Base-by-base conservation (phyloP, 2,113 vertebrate genomes). In the Conger conger region DNA sequence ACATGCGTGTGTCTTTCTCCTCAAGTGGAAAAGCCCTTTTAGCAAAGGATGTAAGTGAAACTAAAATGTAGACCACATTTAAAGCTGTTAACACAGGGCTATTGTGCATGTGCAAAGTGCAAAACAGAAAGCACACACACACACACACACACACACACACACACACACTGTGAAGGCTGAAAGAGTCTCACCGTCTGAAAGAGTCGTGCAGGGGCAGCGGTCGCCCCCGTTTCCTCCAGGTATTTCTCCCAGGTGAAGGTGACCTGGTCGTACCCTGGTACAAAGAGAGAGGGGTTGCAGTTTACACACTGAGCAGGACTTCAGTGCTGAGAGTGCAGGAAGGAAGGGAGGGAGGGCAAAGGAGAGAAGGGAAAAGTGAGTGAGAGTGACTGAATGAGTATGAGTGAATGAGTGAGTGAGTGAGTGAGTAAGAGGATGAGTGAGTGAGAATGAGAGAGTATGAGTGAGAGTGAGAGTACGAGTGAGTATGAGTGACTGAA, bases 231-330 rank as follows among this genome's bases (percentile, higher is more conserved):
- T 88, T 96, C 94, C 83, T 95, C 91, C 88, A 99, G 89, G 91
- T 99, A 99, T 83, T 80, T 88, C 4, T 95, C 90, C 98, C 98
- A 99, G 89, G 4, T 92, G 90, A 98, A 99, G 0, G 93, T 94
- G 80, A 93, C 92, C 42, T 92, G 40, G 87, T 97, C 93, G 0
- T 95, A 95, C 36, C 96, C 98, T 99, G 89, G 30, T 76, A 82
- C 76, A 50, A 76, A 84, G 30, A 73, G 27, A 53, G 15, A 83
- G 0, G 13, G 86, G 23, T n/a, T 30, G 11, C 1, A 40, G 33
- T 40, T n/a, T 6, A 68, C 18, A 17, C 76, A n/a, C 63, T 73
- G 30, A n/a, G 63, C 13, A 73, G 33, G 33, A 3, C 18, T 37
- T 73, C 35, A 40, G 30, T 38, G 35, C 4, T 40, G 4, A 15